Conservation (phyloP, 2,797 vertebrate genomes). For the Eulemur albifrons region DNA sequence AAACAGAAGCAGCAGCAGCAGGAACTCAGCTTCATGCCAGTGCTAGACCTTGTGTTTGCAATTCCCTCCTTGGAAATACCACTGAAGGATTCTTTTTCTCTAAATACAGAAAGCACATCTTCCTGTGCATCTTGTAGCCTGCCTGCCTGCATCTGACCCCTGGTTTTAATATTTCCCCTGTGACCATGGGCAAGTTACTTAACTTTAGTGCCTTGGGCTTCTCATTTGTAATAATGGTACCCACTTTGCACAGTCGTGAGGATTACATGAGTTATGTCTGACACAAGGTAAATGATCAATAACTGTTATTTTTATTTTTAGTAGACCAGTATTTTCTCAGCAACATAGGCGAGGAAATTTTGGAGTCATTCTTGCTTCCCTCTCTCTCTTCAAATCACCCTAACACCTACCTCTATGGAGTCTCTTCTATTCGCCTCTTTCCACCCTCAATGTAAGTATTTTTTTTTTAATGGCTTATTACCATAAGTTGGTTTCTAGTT, state of each 20-base stretch:
- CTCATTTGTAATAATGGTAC: background rate
- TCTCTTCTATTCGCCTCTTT: background rate
- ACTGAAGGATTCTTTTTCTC: background rate
- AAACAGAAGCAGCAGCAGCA: background rate
- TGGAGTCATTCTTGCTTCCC: background rate
- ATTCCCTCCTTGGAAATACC: background rate
- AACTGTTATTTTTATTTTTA: background rate
- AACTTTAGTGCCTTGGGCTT: background rate
- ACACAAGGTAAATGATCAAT: background rate
- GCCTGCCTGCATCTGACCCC: background rate
- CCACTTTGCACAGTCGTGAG: background rate
- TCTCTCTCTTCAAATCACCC: background rate
- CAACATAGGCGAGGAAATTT: background rate
- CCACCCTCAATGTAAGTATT: background rate
- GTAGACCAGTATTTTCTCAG: background rate
- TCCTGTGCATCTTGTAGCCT: background rate
- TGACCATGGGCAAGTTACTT: background rate
- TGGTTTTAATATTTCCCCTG: background rate
- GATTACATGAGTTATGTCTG: background rate
- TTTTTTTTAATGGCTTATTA: background rate
- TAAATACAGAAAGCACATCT: background rate
- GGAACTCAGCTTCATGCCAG: background rate
- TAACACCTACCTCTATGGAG: background rate
- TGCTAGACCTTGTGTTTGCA: background rate
- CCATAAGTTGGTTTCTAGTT: background rate